A percentile compares a stretch with the other conserved stretches of the same genome.
Conservation (phyloP, 2,888 invertebrate genomes). For the Tholera decimalis region DNA sequence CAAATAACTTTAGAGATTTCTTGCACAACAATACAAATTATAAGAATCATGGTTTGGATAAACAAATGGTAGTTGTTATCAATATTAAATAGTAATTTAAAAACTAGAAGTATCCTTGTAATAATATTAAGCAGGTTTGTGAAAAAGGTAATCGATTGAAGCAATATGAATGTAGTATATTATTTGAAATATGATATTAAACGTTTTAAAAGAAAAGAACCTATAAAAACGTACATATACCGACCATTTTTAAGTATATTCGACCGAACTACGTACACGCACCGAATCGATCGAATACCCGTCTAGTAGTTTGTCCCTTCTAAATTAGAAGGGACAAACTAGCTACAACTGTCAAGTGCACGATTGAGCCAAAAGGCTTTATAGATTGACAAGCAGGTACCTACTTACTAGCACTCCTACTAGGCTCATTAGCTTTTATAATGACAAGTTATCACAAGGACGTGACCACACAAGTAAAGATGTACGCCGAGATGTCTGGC, state of each 20-base stretch:
- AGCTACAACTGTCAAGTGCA: conserved; percentile 13
- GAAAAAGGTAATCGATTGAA: no score
- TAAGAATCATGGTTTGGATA: no score
- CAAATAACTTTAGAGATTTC: conserved; percentile 1
- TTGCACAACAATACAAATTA: neutral
- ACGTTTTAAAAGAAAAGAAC: no score
- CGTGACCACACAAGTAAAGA: conserved; percentile 63
- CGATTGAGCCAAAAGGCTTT: conserved; percentile 32
- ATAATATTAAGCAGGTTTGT: no score
- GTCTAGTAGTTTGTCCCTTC: no score
- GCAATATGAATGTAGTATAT: no score
- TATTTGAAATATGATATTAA: no score
- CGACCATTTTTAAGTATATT: neutral
- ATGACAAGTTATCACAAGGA: conserved; percentile 64
- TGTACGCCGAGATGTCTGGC: conserved; percentile 72
- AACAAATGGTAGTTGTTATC: no score
- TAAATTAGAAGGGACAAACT: conserved; percentile 25
- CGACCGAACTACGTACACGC: neutral
- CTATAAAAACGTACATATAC: no score
- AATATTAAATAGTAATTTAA: neutral
- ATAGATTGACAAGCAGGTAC: conserved; percentile 32
- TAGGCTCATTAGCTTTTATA: conserved; percentile 69
- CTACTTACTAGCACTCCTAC: conserved; percentile 29
- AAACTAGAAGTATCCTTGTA: no score
- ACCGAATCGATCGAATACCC: conserved; percentile 6